Conservation (phyloP, 1,140 invertebrate genomes). For the Whitmania pigra region DNA sequence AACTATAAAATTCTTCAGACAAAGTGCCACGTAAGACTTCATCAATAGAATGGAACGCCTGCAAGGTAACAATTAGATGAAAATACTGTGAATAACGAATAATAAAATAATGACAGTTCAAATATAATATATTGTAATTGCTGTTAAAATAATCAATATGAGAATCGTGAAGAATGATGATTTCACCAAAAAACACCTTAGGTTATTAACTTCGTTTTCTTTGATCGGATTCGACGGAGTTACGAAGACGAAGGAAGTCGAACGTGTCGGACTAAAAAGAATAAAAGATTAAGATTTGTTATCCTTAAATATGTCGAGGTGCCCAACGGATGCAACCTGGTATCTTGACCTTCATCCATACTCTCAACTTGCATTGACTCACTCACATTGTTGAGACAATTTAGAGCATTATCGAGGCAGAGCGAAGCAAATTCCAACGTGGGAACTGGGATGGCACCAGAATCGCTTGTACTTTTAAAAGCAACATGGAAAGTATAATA, state of each 20-base stretch:
- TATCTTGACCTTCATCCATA: background rate
- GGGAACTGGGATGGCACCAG: conserved; percentile 58
- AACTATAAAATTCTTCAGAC: background rate
- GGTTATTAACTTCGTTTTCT: background rate
- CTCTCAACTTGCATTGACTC: background rate
- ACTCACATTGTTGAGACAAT: conserved; percentile 8
- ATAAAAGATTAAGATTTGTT: background rate
- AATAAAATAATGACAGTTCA: background rate
- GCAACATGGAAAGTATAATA: background rate
- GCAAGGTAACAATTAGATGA: too few species aligned
- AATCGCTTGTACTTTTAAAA: conserved; percentile 23
- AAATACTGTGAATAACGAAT: background rate
- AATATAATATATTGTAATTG: background rate
- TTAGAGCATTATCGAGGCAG: conserved; percentile 69
- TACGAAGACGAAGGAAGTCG: background rate
- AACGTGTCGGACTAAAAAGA: background rate
- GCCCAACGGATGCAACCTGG: background rate
- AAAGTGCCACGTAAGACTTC: conserved; percentile 5
- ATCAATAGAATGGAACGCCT: background rate
- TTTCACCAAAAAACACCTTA: background rate
- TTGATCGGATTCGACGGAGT: background rate
- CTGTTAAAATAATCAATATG: background rate
- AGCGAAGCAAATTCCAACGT: conserved; percentile 78
- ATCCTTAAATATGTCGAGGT: background rate
- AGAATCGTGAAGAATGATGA: background rate